Evolutionary conservation across 1,140 invertebrate species (phyloP), one percentile per base, ranked within the genome.

Genomic region (Olivierus martensii): DNA sequence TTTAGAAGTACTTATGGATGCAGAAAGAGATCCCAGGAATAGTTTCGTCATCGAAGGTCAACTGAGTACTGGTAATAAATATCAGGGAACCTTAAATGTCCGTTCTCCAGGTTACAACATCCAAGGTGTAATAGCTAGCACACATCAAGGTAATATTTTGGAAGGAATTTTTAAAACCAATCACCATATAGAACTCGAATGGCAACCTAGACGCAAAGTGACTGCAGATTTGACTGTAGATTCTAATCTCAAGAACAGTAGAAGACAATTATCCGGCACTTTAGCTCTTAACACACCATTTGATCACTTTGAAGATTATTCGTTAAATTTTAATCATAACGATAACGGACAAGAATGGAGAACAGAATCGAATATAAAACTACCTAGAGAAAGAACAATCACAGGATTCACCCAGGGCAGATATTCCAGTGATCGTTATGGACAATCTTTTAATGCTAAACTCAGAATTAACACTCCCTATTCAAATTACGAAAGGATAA

Each of bases 241-340:
- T 22, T 38, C 37, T 6, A 6, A 44, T 28, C 5, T 49, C 1
- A 46, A 42, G 2, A 15, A 22, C 22, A 28, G 46, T 3, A 41
- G 38, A 42, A 42, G 48, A 36, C 38, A 53, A n/a, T 3, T 57
- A n/a, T 45, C 35, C 35, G 51, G 37, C 14, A 49, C 48, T 34
- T n/a, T 60, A 0, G 52, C 57, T 28, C 11, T 65, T 12, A 53
- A 36, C 17, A 62, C 65, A 10, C 65, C 66, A 6, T 64, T 66
- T 22, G 3, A 51, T 6, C 56, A 57, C 36, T 61, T 58, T 38
- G 57, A 61, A 42, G 56, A 55, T 10, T 44, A 61, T 5, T 28
- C 38, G 7, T 22, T 65, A 0, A 38, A 36, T 11, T 0, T 59
- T 14, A 56, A 18, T 14, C 57, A 58, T 18, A 21, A 42, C 7